Conservation (phyloP, 2,888 invertebrate genomes). For the Papilio protenor region DNA sequence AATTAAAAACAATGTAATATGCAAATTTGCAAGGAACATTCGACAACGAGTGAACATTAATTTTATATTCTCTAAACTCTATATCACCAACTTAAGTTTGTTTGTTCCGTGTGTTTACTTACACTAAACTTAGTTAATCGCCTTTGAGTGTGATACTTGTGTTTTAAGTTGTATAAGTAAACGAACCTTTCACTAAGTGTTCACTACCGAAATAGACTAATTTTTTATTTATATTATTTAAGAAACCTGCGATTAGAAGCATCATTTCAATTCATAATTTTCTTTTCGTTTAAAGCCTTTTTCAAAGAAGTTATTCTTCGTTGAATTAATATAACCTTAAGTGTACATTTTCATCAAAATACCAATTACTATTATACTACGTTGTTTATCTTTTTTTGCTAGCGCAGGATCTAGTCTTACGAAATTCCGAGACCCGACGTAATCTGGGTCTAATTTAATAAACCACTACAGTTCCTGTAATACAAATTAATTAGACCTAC, state of each 20-base stretch:
- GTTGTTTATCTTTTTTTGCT: background rate
- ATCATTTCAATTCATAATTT: background rate
- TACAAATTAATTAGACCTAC: background rate
- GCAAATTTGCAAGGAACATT: background rate
- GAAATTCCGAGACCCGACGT: background rate
- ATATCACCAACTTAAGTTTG: slow-evolving; percentile 1
- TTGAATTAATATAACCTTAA: no score
- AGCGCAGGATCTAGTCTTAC: background rate
- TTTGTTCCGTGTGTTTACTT: slow-evolving; percentile 19
- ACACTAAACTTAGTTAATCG: slow-evolving; percentile 27
- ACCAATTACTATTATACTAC: background rate
- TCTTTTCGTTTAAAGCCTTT: background rate
- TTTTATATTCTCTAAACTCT: slow-evolving; percentile 17
- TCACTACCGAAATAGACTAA: background rate
- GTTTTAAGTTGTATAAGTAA: slow-evolving; percentile 4
- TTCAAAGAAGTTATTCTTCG: no score
- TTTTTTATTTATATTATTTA: no score
- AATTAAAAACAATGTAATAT: background rate
- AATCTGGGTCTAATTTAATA: background rate
- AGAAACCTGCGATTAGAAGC: background rate
- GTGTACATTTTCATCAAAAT: no score
- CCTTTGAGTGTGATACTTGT: slow-evolving; percentile 17
- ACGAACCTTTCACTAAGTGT: background rate
- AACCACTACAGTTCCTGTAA: background rate
- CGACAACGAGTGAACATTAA: background rate